Evolutionary conservation across 2,797 vertebrate species (phyloP), one percentile per base, ranked within the genome.

Genomic region (Spinus pinus): DNA sequence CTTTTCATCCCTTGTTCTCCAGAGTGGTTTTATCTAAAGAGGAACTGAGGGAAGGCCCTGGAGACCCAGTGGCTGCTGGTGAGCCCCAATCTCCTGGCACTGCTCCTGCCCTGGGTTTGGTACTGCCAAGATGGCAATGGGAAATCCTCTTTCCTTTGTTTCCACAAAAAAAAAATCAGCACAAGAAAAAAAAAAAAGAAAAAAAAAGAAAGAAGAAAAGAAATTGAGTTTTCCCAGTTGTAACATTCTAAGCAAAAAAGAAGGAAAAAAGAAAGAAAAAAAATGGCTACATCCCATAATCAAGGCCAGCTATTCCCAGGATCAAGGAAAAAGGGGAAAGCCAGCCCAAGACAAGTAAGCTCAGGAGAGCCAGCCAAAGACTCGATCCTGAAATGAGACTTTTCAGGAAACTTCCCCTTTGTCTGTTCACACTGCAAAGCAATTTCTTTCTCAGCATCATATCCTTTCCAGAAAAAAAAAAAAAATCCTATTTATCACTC

Each of bases 341-440:
- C 31, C 64, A 73, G 8, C 22, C 16, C 1, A 25, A 67, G 57
- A 71, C 41, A 86, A 35, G 27, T 17, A 31, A 94, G 56, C 41
- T 58, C 75, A 53, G 64, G 61, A 88, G 73, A 74, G 16, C 60
- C 81, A 82, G 39, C 35, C 75, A 81, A 75, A 83, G 66, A 49
- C 49, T 67, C 44, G 33, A 53, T 69, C 56, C 81, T 75, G 42
- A 88, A 93, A 73, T 28, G 28, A 90, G 71, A 71, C 54, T 65
- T 86, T 30, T 61, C 91, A 70, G 65, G 88, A 93, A 74, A 64
- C 57, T 71, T 22, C 14, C 21, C 33, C 70, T 89, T 78, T 85
- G 27, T 51, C 82, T 35, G 37, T 23, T 91, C 67, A 47, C 15
- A 35, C 7, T 56, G 37, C 57, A 70, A 75, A 86, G 47, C 53